Evolutionary conservation across 2,888 invertebrate genomes (phyloP).

Genomic region (Eurytoma californica): DNA sequence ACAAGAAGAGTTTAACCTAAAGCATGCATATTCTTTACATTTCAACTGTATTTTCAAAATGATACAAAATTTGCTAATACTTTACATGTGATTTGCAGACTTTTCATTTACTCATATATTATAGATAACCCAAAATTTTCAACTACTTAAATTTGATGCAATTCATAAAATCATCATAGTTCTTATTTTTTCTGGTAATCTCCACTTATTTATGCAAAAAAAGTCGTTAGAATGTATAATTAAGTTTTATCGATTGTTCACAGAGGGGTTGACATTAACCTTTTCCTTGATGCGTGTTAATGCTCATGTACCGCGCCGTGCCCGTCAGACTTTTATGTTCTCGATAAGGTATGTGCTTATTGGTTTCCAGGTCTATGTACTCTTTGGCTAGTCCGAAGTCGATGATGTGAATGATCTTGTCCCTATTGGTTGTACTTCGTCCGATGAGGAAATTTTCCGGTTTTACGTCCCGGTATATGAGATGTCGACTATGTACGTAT

Average conservation of each 20-base stretch:
- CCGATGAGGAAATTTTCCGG: constrained; percentile 99
- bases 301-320: constrained; percentile 99
- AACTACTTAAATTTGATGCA: no score
- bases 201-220: no score
- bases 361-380: constrained; percentile 99
- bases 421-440: constrained; percentile 96
- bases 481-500: constrained; percentile 98
- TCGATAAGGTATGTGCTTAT: constrained; percentile 99
- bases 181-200: no score
- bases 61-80: no score
- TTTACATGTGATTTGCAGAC: no score
- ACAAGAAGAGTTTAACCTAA: no score
- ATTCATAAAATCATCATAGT: no score
- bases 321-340: constrained; percentile 99
- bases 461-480: constrained; percentile 99
- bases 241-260: not conserved
- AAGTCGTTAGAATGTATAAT: no score
- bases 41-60: no score
- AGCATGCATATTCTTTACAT: no score
- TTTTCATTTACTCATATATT: no score
- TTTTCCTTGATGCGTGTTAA: constrained; percentile 99
- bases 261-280: constrained; percentile 76
- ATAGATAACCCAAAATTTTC: no score
- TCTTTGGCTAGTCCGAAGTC: constrained; percentile 99
- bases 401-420: constrained; percentile 99